These are phyloP conservation scores for Corythaeola cristata DNA, from an alignment of 2,113 vertebrate species.

Conservation along the genomic window DNA sequence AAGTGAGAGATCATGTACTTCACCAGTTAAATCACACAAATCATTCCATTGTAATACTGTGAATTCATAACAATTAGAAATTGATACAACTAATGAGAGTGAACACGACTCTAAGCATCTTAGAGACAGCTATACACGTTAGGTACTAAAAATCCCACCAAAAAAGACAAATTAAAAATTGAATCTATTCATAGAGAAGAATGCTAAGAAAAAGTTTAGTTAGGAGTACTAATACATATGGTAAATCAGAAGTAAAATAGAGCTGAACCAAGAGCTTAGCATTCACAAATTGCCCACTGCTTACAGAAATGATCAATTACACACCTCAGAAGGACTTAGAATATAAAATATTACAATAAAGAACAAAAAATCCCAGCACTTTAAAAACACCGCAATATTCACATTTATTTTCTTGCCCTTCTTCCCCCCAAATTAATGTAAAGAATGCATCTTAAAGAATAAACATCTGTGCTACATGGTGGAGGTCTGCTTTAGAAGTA, in stretches of 20 bases:
- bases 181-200: background rate
- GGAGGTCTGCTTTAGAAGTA: conserved; percentile 44
- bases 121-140: background rate
- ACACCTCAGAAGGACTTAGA: background rate
- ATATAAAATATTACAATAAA: background rate
- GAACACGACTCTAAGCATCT: background rate
- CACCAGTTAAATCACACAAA: conserved; percentile 55
- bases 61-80: conserved; percentile 64
- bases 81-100: background rate
- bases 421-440: background rate
- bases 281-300: background rate
- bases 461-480: conserved; percentile 8
- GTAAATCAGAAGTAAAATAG: conserved; percentile 6
- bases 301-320: background rate
- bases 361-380: background rate
- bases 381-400: background rate
- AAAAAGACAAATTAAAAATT: background rate
- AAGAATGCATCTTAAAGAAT: conserved; percentile 32
- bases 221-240: background rate
- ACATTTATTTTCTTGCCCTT: background rate
- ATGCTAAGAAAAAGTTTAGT: background rate
- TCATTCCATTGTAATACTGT: conserved; percentile 15
- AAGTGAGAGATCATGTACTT: conserved; percentile 59
- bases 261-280: background rate
- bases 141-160: background rate